Evolutionary conservation across 2,797 vertebrate genomes (phyloP), one percentile per base, ranked within the genome.

Genomic region (Pygocentrus nattereri): DNA sequence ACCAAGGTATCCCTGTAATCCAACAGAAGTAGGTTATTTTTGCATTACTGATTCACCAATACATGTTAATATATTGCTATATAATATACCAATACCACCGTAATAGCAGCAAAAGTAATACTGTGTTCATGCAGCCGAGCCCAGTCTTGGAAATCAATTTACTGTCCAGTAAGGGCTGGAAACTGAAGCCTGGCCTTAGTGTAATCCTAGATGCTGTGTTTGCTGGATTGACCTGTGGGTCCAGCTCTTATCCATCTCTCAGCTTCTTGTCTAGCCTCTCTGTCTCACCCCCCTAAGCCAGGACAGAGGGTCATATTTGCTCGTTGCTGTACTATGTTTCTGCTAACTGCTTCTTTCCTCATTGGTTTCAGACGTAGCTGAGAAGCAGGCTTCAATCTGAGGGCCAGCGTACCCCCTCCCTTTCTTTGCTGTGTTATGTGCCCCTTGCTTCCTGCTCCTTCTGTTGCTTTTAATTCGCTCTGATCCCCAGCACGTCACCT

Each of bases 381-480:
- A 31, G 67, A 52, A 56, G 44, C 64, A 38, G 52, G 34, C 47
- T 47, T 61, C 69, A 31, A 74, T 18, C 47, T 54, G 69, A 79
- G 69, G 54, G 68, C 71, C 56, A 23, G 54, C 65, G 34, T 62
- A 41, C 56, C 52, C 38, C 73, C n/a, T 19, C 16, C 50, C 27
- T 47, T 61, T 75, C 50, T 50, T 56, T 6, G 21, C 68, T 59
- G 12, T 15, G 59, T 75, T 65, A 74, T 13, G 50, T 58, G 72
- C 41, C 70, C n/a, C 67, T 71, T 54, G 52, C 64, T 69, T 74
- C 38, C 59, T 73, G 79, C 52, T 85, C 77, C 44, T 49, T 74
- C 85, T 84, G 78, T 65, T 80, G 83, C 78, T 69, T 82, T 82
- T 84, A 83, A 86, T 87, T 86, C 80, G 41, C 59, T 61, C 18